These are phyloP conservation scores for Connochaetes taurinus DNA, from an alignment of 2,113 vertebrate species.

Conservation along the genomic window DNA sequence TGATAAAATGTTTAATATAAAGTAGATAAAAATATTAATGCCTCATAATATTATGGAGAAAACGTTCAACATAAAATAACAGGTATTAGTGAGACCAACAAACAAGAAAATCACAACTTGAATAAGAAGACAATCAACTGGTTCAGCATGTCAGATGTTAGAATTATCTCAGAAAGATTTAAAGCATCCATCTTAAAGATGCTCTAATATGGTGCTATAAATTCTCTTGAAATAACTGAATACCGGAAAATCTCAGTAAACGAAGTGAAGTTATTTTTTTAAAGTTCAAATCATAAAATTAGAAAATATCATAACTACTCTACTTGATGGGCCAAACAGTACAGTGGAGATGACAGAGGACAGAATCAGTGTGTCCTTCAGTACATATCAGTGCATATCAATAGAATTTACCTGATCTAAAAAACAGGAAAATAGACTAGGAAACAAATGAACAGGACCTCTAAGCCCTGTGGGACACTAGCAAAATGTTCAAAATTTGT, in stretches of 20 bases:
- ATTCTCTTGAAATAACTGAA: not conserved
- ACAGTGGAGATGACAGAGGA: not conserved
- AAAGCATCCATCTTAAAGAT: not conserved
- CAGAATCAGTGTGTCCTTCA: not conserved
- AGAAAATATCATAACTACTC: not conserved
- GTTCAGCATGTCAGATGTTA: not conserved
- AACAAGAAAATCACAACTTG: not conserved
- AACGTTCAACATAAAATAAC: not conserved
- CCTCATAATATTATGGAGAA: not conserved
- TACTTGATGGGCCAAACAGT: not conserved
- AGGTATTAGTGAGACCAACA: not conserved
- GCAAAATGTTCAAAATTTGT: not conserved
- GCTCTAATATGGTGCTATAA: not conserved
- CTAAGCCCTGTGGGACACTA: not conserved
- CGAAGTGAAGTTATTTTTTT: not conserved
- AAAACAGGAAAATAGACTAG: not conserved
- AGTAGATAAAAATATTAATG: not conserved
- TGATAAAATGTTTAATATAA: not conserved
- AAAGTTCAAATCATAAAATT: not conserved
- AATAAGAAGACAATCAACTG: not conserved
- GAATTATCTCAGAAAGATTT: not conserved
- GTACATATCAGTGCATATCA: not conserved
- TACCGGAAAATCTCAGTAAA: not conserved
- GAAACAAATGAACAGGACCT: not conserved
- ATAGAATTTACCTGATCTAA: not conserved